These are phyloP conservation scores for Tromatobia lineatoria DNA, from an alignment of 2,888 invertebrate genomes.

Conservation along the genomic window DNA sequence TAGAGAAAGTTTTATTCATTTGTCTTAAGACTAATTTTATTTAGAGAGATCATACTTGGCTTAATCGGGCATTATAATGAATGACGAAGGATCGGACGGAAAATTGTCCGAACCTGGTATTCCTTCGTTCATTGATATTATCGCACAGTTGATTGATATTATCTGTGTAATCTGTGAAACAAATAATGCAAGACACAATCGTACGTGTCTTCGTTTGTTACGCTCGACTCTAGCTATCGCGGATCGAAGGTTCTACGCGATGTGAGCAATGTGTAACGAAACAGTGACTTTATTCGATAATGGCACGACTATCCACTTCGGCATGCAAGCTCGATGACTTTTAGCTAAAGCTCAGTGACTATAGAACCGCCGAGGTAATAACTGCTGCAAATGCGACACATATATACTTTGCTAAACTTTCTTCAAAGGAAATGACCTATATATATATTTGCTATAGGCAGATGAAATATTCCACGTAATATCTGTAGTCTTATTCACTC, in stretches of 20 bases:
- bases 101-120: background rate
- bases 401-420: background rate
- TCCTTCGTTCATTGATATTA: background rate
- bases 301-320: background rate
- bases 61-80: background rate
- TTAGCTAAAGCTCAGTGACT: conserved; percentile 14
- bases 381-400: background rate
- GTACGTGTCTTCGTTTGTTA: conserved; percentile 7
- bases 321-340: conserved; percentile 27
- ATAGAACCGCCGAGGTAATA: conserved; percentile 37
- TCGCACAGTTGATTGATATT: background rate
- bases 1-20: too few species aligned
- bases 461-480: background rate
- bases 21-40: too few species aligned
- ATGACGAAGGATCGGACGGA: background rate
- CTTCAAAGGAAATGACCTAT: background rate
- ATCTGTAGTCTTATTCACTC: background rate
- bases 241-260: conserved; percentile 28
- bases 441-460: background rate
- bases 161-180: background rate
- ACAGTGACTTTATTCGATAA: conserved; percentile 41
- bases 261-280: conserved; percentile 36
- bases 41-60: too few species aligned
- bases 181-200: conserved; percentile 15
- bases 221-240: conserved; percentile 9